Evolutionary conservation across 2,113 vertebrate genomes (phyloP).

Genomic region (Syngnathoides biaculeatus): DNA sequence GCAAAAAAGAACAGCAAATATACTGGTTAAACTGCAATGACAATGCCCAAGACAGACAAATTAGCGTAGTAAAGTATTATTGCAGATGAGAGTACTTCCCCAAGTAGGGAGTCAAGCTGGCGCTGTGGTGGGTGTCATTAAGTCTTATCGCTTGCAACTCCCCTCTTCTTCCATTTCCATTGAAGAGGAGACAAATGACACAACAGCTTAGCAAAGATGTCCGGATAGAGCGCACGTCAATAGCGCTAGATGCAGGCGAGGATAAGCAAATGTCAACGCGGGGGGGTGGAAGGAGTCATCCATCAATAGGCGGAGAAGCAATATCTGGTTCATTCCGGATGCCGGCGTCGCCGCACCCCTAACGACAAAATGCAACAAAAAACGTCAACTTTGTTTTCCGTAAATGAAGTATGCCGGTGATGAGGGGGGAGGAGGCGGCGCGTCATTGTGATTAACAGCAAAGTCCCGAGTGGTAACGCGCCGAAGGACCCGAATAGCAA

Average conservation of each 20-base stretch:
- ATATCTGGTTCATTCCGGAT: conserved; percentile 61
- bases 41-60: conserved; percentile 35
- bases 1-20: conserved; percentile 30
- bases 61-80: conserved; percentile 16
- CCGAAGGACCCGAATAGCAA: conserved; percentile 14
- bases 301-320: conserved; percentile 62
- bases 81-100: conserved; percentile 2
- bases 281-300: conserved; percentile 59
- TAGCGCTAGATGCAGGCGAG: conserved; percentile 58
- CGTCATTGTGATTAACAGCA: conserved; percentile 33
- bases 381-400: conserved; percentile 20
- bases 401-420: conserved; percentile 7
- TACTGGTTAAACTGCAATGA: conserved; percentile 31
- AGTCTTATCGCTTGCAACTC: conserved; percentile 53
- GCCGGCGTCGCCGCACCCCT: conserved; percentile 16
- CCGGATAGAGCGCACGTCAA: conserved; percentile 64
- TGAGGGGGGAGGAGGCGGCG: not conserved
- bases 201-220: conserved; percentile 71
- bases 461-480: conserved; percentile 14
- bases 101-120: conserved; percentile 32
- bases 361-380: conserved; percentile 11
- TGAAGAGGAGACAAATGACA: conserved; percentile 72
- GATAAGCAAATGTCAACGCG: conserved; percentile 74
- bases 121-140: conserved; percentile 46
- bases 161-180: conserved; percentile 45